phyloP scores from a whole-genome alignment of 2,888 invertebrate species.

The Mesochorus sp. region DNA sequence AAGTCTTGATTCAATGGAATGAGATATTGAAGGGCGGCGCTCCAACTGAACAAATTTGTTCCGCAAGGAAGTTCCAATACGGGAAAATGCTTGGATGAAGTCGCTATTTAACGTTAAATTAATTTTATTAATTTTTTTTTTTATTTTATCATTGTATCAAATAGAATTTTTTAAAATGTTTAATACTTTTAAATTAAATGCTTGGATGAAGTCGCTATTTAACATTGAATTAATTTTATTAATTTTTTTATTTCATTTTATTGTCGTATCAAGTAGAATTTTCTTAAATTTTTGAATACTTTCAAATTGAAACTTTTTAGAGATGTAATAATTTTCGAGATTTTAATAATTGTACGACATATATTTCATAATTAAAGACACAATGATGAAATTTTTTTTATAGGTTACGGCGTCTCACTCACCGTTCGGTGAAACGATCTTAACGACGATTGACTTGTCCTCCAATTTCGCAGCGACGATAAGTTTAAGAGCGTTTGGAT shows the following conservation, averaged over 20 bases:
- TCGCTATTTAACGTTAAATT: slow-evolving; percentile 79
- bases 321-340: too few species aligned
- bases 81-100: slow-evolving; percentile 85
- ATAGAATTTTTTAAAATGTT: too few species aligned
- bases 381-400: slow-evolving; percentile 46
- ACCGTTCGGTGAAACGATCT: slow-evolving; percentile 86
- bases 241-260: background rate
- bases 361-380: background rate
- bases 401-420: slow-evolving; percentile 69
- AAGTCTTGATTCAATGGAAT: slow-evolving; percentile 82
- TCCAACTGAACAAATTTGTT: slow-evolving; percentile 87
- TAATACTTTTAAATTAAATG: too few species aligned
- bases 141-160: background rate
- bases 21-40: slow-evolving; percentile 88
- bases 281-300: too few species aligned
- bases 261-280: background rate
- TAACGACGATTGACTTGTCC: slow-evolving; percentile 84
- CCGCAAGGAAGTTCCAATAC: slow-evolving; percentile 86
- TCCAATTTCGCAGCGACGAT: slow-evolving; percentile 87
- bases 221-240: slow-evolving; percentile 29
- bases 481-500: slow-evolving; percentile 90
- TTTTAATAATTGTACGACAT: too few species aligned
- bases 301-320: too few species aligned
- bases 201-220: slow-evolving; percentile 83
- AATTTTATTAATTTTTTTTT: background rate